Evolutionary conservation across 2,888 invertebrate species (phyloP).

Genomic region (Calliopum simillimum): DNA sequence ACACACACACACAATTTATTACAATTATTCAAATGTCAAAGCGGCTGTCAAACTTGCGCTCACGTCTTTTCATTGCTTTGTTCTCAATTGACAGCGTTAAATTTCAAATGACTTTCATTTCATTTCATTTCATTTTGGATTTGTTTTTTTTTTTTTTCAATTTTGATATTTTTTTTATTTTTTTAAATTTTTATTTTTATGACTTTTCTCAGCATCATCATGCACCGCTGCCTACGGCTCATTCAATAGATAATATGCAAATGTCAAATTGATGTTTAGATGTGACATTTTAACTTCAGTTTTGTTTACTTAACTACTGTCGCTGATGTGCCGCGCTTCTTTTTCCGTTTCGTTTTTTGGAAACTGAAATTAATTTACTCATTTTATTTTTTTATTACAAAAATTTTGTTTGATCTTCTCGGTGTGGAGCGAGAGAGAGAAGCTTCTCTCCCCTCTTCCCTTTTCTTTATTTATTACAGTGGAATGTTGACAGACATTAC

Average conservation of each 20-base stretch:
- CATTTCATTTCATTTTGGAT: not conserved
- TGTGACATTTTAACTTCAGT: slow-evolving; percentile 13
- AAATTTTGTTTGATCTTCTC: no score
- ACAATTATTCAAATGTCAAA: slow-evolving; percentile 22
- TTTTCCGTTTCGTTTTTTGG: no score
- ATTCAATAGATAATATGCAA: slow-evolving; percentile 17
- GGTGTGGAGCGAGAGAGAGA: no score
- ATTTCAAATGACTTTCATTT: not conserved
- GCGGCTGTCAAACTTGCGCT: not conserved
- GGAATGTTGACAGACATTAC: not conserved
- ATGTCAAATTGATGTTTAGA: slow-evolving; percentile 10
- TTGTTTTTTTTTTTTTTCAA: not conserved
- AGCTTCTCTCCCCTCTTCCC: no score
- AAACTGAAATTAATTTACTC: no score
- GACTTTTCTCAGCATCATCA: no score
- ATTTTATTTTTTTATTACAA: no score
- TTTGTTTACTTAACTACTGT: no score
- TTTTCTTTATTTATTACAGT: not conserved
- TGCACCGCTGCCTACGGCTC: not conserved
- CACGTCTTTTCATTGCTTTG: slow-evolving; percentile 7
- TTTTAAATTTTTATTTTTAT: not conserved
- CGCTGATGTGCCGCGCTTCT: no score
- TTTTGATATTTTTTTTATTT: not conserved
- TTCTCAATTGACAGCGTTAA: not conserved
- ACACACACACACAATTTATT: not conserved